These are phyloP conservation scores for Dinomys branickii DNA, from an alignment of 2,113 vertebrate species.

Conservation along the genomic window DNA sequence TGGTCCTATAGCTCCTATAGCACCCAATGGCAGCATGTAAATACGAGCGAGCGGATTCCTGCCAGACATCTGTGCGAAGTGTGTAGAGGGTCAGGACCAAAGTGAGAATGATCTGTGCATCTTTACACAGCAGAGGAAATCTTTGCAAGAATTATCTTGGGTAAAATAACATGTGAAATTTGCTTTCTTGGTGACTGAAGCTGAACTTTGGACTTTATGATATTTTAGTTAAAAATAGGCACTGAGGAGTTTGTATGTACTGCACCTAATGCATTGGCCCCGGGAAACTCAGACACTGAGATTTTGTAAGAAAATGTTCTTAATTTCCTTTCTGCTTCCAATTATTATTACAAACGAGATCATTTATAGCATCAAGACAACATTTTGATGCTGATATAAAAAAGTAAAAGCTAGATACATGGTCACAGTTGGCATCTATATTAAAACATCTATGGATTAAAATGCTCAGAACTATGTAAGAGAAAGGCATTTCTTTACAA, in stretches of 20 bases:
- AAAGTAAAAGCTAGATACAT: background rate
- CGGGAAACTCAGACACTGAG: background rate
- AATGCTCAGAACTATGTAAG: background rate
- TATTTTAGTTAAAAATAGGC: background rate
- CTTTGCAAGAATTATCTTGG: background rate
- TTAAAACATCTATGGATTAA: background rate
- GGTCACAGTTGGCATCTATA: background rate
- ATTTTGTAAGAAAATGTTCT: background rate
- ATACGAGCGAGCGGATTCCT: background rate
- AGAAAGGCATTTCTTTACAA: background rate
- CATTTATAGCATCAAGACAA: background rate
- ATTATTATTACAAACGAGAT: background rate
- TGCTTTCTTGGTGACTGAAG: background rate
- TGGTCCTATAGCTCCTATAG: background rate
- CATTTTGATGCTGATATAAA: background rate
- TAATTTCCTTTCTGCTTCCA: background rate
- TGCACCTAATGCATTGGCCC: background rate
- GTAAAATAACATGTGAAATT: background rate
- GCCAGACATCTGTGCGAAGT: background rate
- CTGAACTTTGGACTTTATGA: background rate
- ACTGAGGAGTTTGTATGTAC: background rate
- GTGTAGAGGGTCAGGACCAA: background rate
- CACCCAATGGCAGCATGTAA: background rate
- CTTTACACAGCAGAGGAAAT: background rate
- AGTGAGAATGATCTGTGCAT: background rate